Conservation (phyloP, 2,797 vertebrate species). For the Pagetopsis macropterus region DNA sequence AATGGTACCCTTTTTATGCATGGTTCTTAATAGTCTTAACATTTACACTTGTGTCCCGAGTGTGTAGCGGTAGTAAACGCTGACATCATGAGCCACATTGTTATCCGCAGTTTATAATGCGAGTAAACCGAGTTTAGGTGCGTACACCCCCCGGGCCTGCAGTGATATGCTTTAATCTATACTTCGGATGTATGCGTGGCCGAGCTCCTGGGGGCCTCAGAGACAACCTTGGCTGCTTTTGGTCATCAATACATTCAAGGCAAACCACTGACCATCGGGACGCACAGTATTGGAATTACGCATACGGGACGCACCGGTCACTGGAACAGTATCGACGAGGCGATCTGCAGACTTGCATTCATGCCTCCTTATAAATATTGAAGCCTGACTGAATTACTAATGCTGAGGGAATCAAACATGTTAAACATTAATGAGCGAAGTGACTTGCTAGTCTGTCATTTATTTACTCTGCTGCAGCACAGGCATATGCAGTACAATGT, state of each 20-base stretch:
- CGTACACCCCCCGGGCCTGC: neutral
- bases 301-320: conserved; percentile 62
- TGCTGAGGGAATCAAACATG: conserved; percentile 45
- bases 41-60: conserved; percentile 2
- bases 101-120: conserved; percentile 19
- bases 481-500: neutral
- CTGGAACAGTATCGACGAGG: conserved; percentile 58
- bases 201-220: conserved; percentile 14
- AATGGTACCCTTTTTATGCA: no score
- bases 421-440: conserved; percentile 54
- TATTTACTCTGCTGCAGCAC: conserved; percentile 34
- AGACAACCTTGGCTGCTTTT: conserved; percentile 51
- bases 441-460: conserved; percentile 34
- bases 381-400: conserved; percentile 58
- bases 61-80: neutral
- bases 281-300: conserved; percentile 58
- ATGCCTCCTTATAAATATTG: conserved; percentile 55
- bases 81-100: neutral
- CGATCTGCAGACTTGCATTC: conserved; percentile 58
- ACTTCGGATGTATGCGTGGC: conserved; percentile 24
- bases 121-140: conserved; percentile 11
- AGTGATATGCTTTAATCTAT: conserved; percentile 27
- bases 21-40: neutral
- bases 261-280: conserved; percentile 48
- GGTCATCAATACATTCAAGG: conserved; percentile 57